Conservation (phyloP, 2,113 vertebrate species). For the Hipposideros armiger region DNA sequence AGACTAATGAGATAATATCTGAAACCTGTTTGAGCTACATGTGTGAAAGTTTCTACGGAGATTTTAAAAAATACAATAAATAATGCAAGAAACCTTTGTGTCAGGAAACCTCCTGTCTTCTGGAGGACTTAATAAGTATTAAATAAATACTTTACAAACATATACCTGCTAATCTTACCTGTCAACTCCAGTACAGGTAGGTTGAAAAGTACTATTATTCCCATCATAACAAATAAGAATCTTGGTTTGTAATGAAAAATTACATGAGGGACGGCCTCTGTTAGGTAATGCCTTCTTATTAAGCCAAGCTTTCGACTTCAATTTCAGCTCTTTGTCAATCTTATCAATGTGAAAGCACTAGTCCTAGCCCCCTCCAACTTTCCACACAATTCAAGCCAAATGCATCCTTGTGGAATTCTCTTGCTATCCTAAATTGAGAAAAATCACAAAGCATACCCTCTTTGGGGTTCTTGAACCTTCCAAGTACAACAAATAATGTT, state of each 20-base stretch:
- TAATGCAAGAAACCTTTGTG: constrained; percentile 46
- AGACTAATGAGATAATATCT: constrained; percentile 75
- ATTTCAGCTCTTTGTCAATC: constrained; percentile 43
- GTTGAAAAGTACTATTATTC: constrained; percentile 56
- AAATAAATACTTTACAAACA: constrained; percentile 57
- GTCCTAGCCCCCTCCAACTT: neutral
- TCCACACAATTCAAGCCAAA: constrained; percentile 52
- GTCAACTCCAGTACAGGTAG: neutral
- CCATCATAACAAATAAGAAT: constrained; percentile 46
- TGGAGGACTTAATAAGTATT: constrained; percentile 53
- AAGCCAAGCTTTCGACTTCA: constrained; percentile 60
- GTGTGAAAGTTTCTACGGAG: constrained; percentile 51
- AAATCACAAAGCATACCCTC: constrained; percentile 42
- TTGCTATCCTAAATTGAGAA: constrained; percentile 40
- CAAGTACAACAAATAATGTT: constrained; percentile 53
- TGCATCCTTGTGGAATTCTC: constrained; percentile 2
- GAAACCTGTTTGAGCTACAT: constrained; percentile 56
- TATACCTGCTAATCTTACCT: constrained; percentile 19
- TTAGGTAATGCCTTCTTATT: constrained; percentile 28
- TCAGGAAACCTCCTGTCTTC: constrained; percentile 44
- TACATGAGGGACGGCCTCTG: neutral
- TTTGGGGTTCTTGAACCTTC: constrained; percentile 38
- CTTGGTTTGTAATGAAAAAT: constrained; percentile 59
- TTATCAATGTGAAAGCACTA: constrained; percentile 49
- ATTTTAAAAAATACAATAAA: constrained; percentile 57